Conservation (phyloP, 2,113 vertebrate species). For the Taxidea taxus region DNA sequence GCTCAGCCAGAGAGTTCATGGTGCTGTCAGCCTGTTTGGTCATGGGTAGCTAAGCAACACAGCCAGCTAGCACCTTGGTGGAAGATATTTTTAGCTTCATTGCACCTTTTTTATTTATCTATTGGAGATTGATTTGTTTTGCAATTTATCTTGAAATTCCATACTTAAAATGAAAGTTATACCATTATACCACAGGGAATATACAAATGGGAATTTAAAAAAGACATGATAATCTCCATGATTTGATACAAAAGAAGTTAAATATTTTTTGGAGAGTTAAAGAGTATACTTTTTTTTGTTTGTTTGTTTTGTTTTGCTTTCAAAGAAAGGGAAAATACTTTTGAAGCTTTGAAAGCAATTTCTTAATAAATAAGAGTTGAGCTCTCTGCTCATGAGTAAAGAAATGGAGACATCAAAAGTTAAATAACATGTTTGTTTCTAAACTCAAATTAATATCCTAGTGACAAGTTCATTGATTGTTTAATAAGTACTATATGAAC, state of each 20-base stretch:
- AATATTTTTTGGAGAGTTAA: not conserved
- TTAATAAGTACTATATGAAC: slow-evolving; percentile 25
- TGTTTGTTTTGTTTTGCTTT: not conserved
- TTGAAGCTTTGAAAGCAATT: not conserved
- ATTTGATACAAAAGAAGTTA: not conserved
- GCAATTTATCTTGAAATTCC: slow-evolving; percentile 51
- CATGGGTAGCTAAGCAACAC: slow-evolving; percentile 72
- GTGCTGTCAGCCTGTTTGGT: slow-evolving; percentile 66
- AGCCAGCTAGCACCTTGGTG: slow-evolving; percentile 62
- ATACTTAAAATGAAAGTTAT: slow-evolving; percentile 43
- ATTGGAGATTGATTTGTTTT: slow-evolving; percentile 63
- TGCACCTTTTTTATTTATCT: slow-evolving; percentile 66
- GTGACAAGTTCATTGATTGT: not conserved
- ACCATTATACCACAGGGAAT: not conserved
- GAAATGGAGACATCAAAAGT: not conserved
- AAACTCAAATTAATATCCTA: slow-evolving; percentile 1
- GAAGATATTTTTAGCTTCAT: slow-evolving; percentile 64
- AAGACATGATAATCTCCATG: not conserved
- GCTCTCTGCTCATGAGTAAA: not conserved
- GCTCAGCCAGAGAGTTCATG: slow-evolving; percentile 54
- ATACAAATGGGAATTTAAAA: not conserved
- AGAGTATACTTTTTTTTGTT: not conserved
- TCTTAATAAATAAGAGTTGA: not conserved
- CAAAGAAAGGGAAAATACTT: not conserved
- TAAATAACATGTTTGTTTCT: slow-evolving; percentile 41